phyloP scores from a whole-genome alignment of 2,797 vertebrate genomes.

The Lophotriccus pileatus region DNA sequence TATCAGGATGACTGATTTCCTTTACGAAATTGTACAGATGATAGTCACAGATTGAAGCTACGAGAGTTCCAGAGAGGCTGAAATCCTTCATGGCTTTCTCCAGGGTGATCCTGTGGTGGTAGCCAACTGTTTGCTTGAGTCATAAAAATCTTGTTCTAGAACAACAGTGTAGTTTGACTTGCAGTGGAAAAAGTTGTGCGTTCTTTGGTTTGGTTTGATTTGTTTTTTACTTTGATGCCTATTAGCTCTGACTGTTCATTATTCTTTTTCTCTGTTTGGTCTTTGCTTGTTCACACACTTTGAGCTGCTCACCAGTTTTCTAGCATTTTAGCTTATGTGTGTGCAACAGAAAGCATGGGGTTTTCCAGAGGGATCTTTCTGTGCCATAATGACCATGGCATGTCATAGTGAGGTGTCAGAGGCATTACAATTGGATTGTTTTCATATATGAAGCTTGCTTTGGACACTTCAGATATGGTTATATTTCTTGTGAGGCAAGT shows the following conservation, averaged over 20 bases:
- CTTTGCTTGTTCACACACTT: background rate
- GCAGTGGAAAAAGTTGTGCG: background rate
- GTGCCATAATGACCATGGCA: background rate
- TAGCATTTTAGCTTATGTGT: rapidly evolving
- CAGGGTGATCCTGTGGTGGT: background rate
- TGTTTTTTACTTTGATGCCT: background rate
- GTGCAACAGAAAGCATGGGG: background rate
- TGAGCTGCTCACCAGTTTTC: background rate
- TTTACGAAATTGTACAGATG: background rate
- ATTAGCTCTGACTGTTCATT: background rate
- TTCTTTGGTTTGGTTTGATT: background rate
- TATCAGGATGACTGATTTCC: background rate
- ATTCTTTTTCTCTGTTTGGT: background rate
- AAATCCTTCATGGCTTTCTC: background rate
- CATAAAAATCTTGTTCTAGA: background rate
- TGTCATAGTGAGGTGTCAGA: background rate
- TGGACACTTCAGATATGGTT: background rate
- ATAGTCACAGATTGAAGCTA: background rate
- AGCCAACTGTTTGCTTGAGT: background rate
- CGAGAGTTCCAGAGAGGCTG: background rate
- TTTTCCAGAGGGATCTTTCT: background rate
- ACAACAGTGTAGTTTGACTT: background rate
- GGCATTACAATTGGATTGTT: background rate
- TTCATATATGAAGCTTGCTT: background rate
- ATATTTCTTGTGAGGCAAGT: background rate